These are phyloP conservation scores for Stichodactyla mertensii DNA, from an alignment of 64 coral and sea anemone species.

Conservation along the genomic window DNA sequence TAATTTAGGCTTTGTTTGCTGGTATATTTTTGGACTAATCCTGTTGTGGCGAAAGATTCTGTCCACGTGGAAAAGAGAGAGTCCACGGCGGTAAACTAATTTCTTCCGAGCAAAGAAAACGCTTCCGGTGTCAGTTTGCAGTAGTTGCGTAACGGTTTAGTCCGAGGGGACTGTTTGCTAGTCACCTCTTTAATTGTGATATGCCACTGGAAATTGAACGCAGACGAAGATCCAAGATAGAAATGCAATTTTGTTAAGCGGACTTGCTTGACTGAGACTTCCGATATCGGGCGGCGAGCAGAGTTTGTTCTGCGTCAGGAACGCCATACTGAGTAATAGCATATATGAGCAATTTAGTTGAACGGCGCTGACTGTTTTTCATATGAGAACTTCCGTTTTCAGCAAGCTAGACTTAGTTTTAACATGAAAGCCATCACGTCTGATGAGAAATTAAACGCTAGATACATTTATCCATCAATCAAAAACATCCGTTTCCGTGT, in stretches of 20 bases:
- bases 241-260: no score
- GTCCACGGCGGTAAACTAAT: not conserved
- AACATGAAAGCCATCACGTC: not conserved
- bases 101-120: not conserved
- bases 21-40: not conserved
- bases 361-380: no score
- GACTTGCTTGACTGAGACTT: no score
- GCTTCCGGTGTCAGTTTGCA: not conserved
- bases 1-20: not conserved
- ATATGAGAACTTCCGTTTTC: no score
- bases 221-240: no score
- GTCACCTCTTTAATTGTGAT: not conserved
- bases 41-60: not conserved
- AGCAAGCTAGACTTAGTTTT: no score
- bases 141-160: not conserved
- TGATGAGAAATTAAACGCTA: not conserved
- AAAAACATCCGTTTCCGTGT: conserved; percentile 1
- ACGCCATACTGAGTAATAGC: no score
- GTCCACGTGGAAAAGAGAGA: not conserved
- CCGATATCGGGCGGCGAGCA: no score
- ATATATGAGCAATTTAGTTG: no score
- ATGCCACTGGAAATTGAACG: not conserved
- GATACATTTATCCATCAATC: not conserved
- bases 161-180: not conserved
- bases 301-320: no score